Evolutionary conservation across 2,888 invertebrate genomes (phyloP).

Genomic region (Ormyrus pomaceus): DNA sequence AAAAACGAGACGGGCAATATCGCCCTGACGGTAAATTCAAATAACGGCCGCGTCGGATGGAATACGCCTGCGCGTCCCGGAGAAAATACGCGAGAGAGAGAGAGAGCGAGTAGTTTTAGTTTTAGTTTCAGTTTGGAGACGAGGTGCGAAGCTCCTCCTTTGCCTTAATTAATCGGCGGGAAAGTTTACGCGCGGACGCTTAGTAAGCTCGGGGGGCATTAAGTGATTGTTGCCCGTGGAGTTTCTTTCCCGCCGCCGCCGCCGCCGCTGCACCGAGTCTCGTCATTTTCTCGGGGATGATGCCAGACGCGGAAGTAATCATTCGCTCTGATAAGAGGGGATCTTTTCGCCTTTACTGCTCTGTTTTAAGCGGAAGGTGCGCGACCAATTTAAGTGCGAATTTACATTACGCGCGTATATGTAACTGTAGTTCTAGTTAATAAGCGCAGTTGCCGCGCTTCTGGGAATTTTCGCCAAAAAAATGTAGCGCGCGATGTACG

Average conservation of each 20-base stretch:
- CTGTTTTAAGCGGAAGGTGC: too few species aligned
- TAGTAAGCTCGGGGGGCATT: not conserved
- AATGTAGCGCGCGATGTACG: too few species aligned
- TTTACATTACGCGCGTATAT: too few species aligned
- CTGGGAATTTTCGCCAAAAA: too few species aligned
- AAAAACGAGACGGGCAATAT: conserved; percentile 8
- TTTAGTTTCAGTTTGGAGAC: conserved; percentile 42
- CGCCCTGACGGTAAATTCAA: conserved; percentile 50
- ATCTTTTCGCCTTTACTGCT: too few species aligned
- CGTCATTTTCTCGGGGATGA: too few species aligned
- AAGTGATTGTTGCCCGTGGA: conserved; percentile 18
- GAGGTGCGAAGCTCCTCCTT: conserved; percentile 31
- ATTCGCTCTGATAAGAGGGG: too few species aligned
- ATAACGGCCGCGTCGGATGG: conserved; percentile 44
- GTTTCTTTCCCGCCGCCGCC: not conserved
- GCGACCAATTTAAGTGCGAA: too few species aligned
- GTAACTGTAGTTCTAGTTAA: too few species aligned
- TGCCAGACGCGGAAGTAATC: too few species aligned
- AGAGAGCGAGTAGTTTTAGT: conserved; percentile 34
- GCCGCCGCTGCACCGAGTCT: too few species aligned
- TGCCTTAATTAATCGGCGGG: conserved; percentile 45
- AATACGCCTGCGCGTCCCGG: conserved; percentile 3
- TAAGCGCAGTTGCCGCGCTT: too few species aligned
- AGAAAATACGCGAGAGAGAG: not conserved
- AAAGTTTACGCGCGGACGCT: conserved; percentile 6